Conservation (phyloP, 2,888 invertebrate genomes). For the Lordiphosa andalusiaca region DNA sequence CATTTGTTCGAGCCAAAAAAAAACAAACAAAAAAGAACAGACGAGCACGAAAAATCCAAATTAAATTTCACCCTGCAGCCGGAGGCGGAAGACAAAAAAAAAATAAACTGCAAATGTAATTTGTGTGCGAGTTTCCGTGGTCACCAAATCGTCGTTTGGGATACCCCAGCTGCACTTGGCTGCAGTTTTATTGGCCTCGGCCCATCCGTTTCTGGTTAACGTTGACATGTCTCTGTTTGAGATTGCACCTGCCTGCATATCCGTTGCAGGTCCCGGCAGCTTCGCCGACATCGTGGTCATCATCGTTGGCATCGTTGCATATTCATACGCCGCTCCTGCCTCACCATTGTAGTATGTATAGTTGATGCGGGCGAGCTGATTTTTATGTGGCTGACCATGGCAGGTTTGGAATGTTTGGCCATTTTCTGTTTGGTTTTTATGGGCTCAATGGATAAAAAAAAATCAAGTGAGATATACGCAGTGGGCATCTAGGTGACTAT, state of each 20-base stretch:
- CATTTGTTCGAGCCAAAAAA: not conserved
- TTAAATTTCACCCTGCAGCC: conserved; percentile 40
- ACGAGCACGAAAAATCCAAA: conserved; percentile 29
- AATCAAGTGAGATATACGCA: conserved; percentile 17
- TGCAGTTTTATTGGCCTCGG: conserved; percentile 59
- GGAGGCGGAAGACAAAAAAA: conserved; percentile 3
- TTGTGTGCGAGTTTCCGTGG: conserved; percentile 36
- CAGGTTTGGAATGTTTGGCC: conserved; percentile 51
- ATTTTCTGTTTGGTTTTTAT: conserved; percentile 62
- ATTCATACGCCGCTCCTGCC: conserved; percentile 45
- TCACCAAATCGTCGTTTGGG: conserved; percentile 45
- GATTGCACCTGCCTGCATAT: conserved; percentile 67
- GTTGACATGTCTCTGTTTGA: conserved; percentile 58
- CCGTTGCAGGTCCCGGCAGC: conserved; percentile 36
- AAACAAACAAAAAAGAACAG: conserved; percentile 9
- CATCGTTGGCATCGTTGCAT: conserved; percentile 60
- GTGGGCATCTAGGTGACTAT: not conserved
- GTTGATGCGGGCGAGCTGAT: conserved; percentile 63
- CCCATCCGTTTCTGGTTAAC: conserved; percentile 35
- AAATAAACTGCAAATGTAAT: conserved; percentile 64
- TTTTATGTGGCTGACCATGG: conserved; percentile 62
- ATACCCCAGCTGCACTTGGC: conserved; percentile 55
- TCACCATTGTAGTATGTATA: conserved; percentile 46
- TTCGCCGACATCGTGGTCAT: conserved; percentile 48
- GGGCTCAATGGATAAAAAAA: conserved; percentile 23